Evolutionary conservation across 2,888 invertebrate genomes (phyloP).

Genomic region (Meta bourneti): DNA sequence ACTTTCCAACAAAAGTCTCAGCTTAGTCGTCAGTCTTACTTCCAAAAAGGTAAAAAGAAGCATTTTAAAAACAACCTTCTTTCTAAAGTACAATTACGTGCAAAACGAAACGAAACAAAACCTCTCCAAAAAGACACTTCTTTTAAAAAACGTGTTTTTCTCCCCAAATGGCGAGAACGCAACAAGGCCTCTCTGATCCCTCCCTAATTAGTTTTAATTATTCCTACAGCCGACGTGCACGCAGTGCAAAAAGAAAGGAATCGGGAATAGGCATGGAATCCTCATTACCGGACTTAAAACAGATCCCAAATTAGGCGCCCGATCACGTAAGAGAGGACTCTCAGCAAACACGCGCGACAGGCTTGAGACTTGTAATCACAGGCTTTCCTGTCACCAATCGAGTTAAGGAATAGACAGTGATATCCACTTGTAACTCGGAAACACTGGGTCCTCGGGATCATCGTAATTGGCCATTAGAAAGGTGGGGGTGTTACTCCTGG

Average conservation of each 20-base stretch:
- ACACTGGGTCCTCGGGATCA: neutral
- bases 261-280: slow-evolving; percentile 4
- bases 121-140: neutral
- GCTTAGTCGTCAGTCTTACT: no score
- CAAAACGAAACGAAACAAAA: neutral
- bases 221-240: neutral
- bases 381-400: slow-evolving; percentile 34
- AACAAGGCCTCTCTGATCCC: neutral
- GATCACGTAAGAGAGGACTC: slow-evolving; percentile 16
- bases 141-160: neutral
- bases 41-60: no score
- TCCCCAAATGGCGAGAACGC: neutral
- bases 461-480: slow-evolving; percentile 8
- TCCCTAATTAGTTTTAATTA: slow-evolving; percentile 35
- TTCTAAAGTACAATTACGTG: neutral
- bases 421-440: slow-evolving; percentile 28
- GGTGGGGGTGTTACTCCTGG: neutral
- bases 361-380: slow-evolving; percentile 34
- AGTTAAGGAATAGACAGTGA: slow-evolving; percentile 51
- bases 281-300: slow-evolving; percentile 29
- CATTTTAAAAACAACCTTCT: neutral
- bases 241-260: neutral
- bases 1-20: no score
- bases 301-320: slow-evolving; percentile 17
- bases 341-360: slow-evolving; percentile 32